Evolutionary conservation across 1,140 invertebrate genomes (phyloP).

Genomic region (Conus ventricosus): DNA sequence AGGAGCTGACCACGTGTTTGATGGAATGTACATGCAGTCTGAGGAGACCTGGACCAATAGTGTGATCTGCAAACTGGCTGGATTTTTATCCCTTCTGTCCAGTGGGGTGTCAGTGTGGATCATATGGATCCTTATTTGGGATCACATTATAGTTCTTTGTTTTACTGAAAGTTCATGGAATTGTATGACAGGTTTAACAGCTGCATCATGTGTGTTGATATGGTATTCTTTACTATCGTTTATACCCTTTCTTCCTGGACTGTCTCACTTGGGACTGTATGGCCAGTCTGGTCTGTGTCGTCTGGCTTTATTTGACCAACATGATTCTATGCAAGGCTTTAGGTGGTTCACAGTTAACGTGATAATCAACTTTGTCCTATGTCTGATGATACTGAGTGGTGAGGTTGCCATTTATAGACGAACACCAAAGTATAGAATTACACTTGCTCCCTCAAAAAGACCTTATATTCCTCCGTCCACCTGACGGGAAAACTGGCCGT

Average conservation of each 20-base stretch:
- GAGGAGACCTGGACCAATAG: constrained; percentile 56
- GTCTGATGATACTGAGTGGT: constrained; percentile 46
- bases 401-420: constrained; percentile 48
- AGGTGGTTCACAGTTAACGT: constrained; percentile 46
- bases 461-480: constrained; percentile 37
- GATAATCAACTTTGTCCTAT: constrained; percentile 47
- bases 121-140: constrained; percentile 58
- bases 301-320: constrained; percentile 44
- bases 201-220: background rate
- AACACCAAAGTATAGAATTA: constrained; percentile 28
- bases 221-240: constrained; percentile 45
- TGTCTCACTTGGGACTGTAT: constrained; percentile 50
- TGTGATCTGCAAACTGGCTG: constrained; percentile 51
- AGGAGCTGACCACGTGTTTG: constrained; percentile 50
- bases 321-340: constrained; percentile 42
- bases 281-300: constrained; percentile 51
- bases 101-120: constrained; percentile 57
- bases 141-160: constrained; percentile 53
- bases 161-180: constrained; percentile 48
- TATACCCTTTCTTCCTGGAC: constrained; percentile 40
- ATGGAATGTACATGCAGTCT: constrained; percentile 52
- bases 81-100: constrained; percentile 58
- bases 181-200: constrained; percentile 14
- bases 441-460: constrained; percentile 5
- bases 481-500: constrained; percentile 40